Evolutionary conservation across 1,140 invertebrate genomes (phyloP), one percentile per base, ranked within the genome.

Genomic region (Drosophila murphyi): DNA sequence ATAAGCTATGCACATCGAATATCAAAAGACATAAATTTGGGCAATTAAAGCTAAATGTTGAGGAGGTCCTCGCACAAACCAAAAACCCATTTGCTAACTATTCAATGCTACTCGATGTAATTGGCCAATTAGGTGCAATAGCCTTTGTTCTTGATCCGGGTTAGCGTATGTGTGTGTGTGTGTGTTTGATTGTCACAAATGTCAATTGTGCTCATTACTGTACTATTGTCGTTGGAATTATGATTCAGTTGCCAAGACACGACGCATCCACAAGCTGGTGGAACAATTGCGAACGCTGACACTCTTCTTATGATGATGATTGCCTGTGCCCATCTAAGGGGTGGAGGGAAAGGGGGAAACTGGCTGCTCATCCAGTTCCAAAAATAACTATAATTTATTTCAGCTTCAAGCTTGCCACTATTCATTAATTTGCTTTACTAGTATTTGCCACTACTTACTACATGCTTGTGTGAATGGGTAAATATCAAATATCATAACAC

Each of bases 21-120:
- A 74, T 50, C 48, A 72, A 59, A 78, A 41, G 29, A 20, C 83
- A 88, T 87, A 88, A 88, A 83, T 87, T 83, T 52, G 35, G 77
- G 69, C 80, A 88, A 88, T 88, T 88, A 88, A 83, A 83, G 73
- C 60, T 74, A 78, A 80, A 83, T 80, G 72, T 83, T 78, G 75
- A 73, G 64, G 20, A 32, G 45, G 12, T 3, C 28, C 28, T 39
- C 41, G 5, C 47, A 20, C 37, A 4, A 8, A n/a, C 12, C 12
- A 39, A 8, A 56, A 20, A 4, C 28, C 10, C 34, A 43, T 32
- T 32, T 43, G 39, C 39, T 4, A 43, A n/a, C n/a, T 8, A n/a
- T 2, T 43, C 10, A 43, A 43, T 43, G 8, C 10, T 5, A 8
- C 20, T 2, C 29, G 34, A 34, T 60, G 41, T 3, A 20, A 54